Percentiles rank a stretch among this genome's conserved stretches.
Evolutionary conservation across 2,888 invertebrate genomes (phyloP).

Genomic region (Melinopterus prodromus): DNA sequence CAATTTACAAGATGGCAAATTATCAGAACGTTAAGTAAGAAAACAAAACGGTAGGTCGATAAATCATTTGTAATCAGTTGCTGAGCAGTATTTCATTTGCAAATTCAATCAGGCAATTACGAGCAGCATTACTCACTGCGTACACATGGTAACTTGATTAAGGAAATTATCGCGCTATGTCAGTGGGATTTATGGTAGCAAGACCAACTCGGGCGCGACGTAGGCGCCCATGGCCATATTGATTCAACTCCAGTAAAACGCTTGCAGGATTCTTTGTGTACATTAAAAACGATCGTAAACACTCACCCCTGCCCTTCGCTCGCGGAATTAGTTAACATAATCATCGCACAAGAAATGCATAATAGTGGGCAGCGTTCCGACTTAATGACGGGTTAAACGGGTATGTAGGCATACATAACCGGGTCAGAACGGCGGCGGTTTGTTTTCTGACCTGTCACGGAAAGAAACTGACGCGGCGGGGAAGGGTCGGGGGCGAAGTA

Average conservation of each 20-base stretch:
- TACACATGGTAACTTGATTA: slow-evolving; percentile 21
- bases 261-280: neutral
- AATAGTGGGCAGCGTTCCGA: slow-evolving; percentile 17
- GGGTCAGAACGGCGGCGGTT: slow-evolving; percentile 33
- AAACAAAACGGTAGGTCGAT: neutral
- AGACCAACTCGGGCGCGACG: slow-evolving; percentile 11
- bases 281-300: slow-evolving; percentile 33
- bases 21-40: neutral
- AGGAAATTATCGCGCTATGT: slow-evolving; percentile 24
- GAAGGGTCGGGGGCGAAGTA: neutral
- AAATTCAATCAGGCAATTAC: slow-evolving; percentile 22
- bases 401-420: slow-evolving; percentile 27
- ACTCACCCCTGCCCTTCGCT: slow-evolving; percentile 20
- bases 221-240: neutral
- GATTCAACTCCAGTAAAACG: slow-evolving; percentile 11
- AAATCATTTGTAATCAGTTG: neutral
- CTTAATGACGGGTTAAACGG: slow-evolving; percentile 31
- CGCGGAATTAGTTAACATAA: slow-evolving; percentile 34
- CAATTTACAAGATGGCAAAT: neutral
- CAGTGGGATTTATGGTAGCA: slow-evolving; percentile 21
- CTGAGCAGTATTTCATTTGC: slow-evolving; percentile 9
- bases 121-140: slow-evolving; percentile 14
- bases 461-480: neutral
- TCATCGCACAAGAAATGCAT: slow-evolving; percentile 21
- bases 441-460: slow-evolving; percentile 36